Evolutionary conservation across 2,797 vertebrate species (phyloP), one percentile per base, ranked within the genome.

Genomic region (Falco novaeseelandiae): DNA sequence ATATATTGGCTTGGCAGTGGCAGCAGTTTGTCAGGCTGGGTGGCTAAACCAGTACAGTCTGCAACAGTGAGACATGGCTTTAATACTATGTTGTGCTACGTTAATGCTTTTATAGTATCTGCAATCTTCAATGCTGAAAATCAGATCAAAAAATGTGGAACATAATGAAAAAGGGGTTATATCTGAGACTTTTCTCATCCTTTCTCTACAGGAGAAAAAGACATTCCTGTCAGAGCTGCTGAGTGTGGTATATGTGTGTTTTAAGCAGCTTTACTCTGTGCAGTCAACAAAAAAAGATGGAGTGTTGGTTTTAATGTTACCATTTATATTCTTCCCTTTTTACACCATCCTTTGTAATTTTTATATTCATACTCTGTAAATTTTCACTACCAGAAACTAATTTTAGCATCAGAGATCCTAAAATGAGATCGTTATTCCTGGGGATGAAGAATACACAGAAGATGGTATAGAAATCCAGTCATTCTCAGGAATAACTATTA

Each of bases 41-140:
- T 87, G 83, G 90, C 83, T 97, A 95, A 97, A 94, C 82, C 96
- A 97, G 95, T 88, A 77, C 46, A 81, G 71, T 88, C 80, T 96
- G 87, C 89, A 95, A 44, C 78, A 88, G 91, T 44, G 77, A 97
- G 90, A 96, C 81, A 54, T 83, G 63, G 62, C 79, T 49, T 84
- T 96, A 96, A 87, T 55, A 52, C 25, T 58, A 19, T 34, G 32
- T 74, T 88, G 59, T 2, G 3, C 46, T 63, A 46, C 65, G 49
- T 42, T 83, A 61, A 66, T 38, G 26, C 94, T 96, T 97, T 95
- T 95, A 82, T 85, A 89, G 87, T 77, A 93, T 93, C 77, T 94
- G 87, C 84, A 97, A 96, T 90, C 59, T 89, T 92, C 93, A 81
- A 63, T 63, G 83, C 83, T 93, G 89, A 96, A 97, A 95, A 93